Evolutionary conservation across 2,797 vertebrate species (phyloP).

Genomic region (Austrolebias charrua): DNA sequence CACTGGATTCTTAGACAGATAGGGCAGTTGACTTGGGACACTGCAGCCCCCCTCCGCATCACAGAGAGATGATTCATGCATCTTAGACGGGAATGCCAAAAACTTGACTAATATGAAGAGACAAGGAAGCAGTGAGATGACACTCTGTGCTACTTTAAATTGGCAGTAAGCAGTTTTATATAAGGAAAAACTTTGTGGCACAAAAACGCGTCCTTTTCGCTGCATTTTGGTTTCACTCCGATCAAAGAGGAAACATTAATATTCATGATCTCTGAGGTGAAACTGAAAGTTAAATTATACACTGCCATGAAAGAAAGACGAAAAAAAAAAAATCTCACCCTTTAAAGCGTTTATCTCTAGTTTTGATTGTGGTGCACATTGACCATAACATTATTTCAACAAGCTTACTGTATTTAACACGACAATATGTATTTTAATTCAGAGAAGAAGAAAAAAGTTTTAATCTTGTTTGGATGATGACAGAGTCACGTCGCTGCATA

Average conservation of each 20-base stretch:
- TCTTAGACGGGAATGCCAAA: constrained; percentile 57
- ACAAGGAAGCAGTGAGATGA: constrained; percentile 18
- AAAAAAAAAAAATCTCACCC: no score
- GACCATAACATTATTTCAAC: no score
- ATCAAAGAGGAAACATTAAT: not conserved
- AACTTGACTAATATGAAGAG: constrained; percentile 67
- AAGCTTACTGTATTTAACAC: no score
- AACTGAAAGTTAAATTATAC: not conserved
- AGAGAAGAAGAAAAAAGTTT: no score
- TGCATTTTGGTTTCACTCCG: not conserved
- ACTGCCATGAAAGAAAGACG: no score
- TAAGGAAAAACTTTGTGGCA: not conserved
- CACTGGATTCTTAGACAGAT: constrained; percentile 48
- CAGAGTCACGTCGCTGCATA: not conserved
- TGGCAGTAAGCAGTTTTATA: not conserved
- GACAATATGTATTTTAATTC: no score
- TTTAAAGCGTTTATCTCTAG: no score
- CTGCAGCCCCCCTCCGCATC: constrained; percentile 63
- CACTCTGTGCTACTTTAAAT: not conserved
- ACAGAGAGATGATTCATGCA: constrained; percentile 42
- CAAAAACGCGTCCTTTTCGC: not conserved
- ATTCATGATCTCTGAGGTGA: not conserved
- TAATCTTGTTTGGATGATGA: not conserved
- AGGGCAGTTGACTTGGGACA: constrained; percentile 27
- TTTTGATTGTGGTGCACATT: no score